These are phyloP conservation scores for Chionoecetes opilio DNA, from an alignment of 1,140 invertebrate species.

Conservation along the genomic window DNA sequence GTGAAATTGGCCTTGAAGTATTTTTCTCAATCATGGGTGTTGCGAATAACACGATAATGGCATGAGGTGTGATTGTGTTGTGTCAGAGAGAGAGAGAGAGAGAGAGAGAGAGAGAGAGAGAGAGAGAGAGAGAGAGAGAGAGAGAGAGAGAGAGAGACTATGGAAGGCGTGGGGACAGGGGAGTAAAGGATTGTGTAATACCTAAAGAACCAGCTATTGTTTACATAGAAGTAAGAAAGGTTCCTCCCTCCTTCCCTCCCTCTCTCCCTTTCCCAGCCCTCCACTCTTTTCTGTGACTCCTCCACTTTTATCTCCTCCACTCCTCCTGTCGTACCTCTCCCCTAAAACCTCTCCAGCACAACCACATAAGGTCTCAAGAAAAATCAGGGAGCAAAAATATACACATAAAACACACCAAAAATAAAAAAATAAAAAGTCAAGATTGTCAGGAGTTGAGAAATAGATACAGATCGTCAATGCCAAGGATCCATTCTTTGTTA, in stretches of 20 bases:
- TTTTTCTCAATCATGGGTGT: background rate
- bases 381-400: too few species aligned
- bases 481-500: background rate
- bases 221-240: background rate
- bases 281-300: background rate
- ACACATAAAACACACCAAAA: background rate
- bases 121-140: conserved; percentile 51
- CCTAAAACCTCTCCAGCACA: background rate
- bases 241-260: background rate
- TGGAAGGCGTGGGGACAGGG: background rate
- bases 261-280: background rate
- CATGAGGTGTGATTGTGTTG: background rate
- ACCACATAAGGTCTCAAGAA: too few species aligned
- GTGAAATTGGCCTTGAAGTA: background rate
- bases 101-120: conserved; percentile 3
- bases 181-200: background rate
- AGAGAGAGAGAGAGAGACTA: conserved; percentile 61
- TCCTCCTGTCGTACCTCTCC: background rate
- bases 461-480: background rate
- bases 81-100: too few species aligned
- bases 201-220: background rate
- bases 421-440: background rate
- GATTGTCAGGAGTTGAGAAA: background rate
- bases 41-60: background rate
- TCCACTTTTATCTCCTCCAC: background rate